Evolutionary conservation across 1,140 invertebrate species (phyloP), one percentile per base, ranked within the genome.

Genomic region (Carposina sasakii): DNA sequence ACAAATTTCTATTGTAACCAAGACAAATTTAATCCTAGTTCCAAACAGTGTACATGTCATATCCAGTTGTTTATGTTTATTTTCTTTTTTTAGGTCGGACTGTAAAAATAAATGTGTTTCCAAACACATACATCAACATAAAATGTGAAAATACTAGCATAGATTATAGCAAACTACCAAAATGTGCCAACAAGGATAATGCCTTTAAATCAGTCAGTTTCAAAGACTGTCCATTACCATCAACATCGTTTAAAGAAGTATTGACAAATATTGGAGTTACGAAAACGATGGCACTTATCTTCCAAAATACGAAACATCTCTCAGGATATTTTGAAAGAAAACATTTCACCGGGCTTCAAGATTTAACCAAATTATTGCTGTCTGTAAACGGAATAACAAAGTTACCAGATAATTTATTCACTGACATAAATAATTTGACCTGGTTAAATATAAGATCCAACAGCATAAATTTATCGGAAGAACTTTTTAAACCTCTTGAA

Each of bases 361-460:
- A 86, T 51, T 59, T 81, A 49, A 79, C 81, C 0, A 68, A 70
- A 30, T 57, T 91, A 26, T 57, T 78, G 8, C 48, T 91, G 17
- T 75, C 82, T 1, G 78, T 72, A 5, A 88, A 88, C 49, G 71
- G 76, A 1, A 60, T 89, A 1, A 78, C 83, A 0, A 74, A 87
- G 41, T 63, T 92, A 21, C 85, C 88, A 0, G 77, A 85, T 30
- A 87, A 91, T 62, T 50, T 91, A 2, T 87, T 92, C 16, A 54
- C 63, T 16, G 87, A 88, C 50, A 65, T 90, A 45, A 77, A 79
- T 3, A 87, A 90, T 31, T 58, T 92, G 1, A 87, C 71, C 9
- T 86, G 84, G 71, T 70, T 92, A 17, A 87, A 89, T 49, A 75
- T 92, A 33, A 71, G 85, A 30, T 85, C 87, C 1, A 91, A 91